Evolutionary conservation across 2,113 vertebrate species (phyloP).

Genomic region (Sinocyclocheilus maitianheensis): DNA sequence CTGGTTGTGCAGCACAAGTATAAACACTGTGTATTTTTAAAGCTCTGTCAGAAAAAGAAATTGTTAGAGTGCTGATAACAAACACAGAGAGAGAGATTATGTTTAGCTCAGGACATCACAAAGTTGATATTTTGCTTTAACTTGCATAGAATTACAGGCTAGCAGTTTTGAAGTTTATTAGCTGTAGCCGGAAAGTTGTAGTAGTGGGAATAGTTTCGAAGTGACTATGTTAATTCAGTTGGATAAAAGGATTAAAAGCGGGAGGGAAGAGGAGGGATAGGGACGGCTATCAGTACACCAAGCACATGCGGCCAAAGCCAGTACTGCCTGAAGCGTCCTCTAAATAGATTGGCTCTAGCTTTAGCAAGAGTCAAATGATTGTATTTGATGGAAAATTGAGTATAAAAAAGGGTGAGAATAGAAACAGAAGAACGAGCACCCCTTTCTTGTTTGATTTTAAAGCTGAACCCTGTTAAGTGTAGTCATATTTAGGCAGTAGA

Average conservation of each 20-base stretch:
- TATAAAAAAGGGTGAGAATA: background rate
- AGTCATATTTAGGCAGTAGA: background rate
- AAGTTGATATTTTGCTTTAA: background rate
- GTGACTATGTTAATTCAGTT: constrained; percentile 22
- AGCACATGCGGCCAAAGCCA: background rate
- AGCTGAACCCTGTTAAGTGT: background rate
- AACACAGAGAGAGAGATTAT: too few species aligned
- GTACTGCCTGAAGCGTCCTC: constrained; percentile 23
- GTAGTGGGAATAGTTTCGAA: constrained; percentile 5
- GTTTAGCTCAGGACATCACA: background rate
- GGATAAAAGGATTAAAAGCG: constrained; percentile 34
- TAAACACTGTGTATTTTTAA: background rate
- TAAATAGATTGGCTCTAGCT: constrained; percentile 27
- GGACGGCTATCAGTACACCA: background rate
- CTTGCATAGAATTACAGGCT: constrained; percentile 12
- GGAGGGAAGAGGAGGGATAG: background rate
- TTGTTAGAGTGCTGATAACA: background rate
- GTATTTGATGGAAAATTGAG: background rate
- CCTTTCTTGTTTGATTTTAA: background rate
- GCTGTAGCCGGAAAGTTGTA: constrained; percentile 3
- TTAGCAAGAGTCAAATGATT: constrained; percentile 14
- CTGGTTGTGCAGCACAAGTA: background rate
- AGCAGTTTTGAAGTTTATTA: constrained; percentile 7
- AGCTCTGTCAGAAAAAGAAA: background rate
- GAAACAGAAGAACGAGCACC: background rate